These are phyloP conservation scores for Paraplagusia blochii DNA, from an alignment of 2,113 vertebrate species.

Conservation along the genomic window DNA sequence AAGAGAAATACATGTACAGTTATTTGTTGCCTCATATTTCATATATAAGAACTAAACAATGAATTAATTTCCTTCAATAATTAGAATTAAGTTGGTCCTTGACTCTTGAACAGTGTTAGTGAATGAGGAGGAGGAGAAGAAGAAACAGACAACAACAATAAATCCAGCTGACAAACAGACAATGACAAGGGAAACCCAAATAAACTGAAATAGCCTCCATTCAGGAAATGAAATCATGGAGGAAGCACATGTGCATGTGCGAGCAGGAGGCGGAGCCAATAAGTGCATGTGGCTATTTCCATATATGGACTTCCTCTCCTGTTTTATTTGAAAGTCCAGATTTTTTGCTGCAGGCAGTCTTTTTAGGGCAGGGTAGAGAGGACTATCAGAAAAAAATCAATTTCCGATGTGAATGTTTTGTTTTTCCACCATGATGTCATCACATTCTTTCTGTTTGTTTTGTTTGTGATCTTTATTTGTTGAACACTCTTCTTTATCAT, in stretches of 20 bases:
- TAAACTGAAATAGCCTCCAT: slow-evolving; percentile 44
- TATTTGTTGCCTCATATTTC: too few relatives aligned
- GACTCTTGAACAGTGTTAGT: too few relatives aligned
- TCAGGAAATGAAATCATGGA: slow-evolving; percentile 54
- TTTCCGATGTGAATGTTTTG: too few relatives aligned
- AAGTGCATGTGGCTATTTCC: slow-evolving; percentile 14
- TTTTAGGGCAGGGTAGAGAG: not conserved
- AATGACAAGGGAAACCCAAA: slow-evolving; percentile 47
- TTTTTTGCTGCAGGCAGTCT: not conserved
- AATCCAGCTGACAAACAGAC: slow-evolving; percentile 42
- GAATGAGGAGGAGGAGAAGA: not conserved
- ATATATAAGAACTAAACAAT: too few relatives aligned
- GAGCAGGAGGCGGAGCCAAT: slow-evolving; percentile 20
- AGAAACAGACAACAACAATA: slow-evolving; percentile 20
- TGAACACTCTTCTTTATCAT: too few relatives aligned
- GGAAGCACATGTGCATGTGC: slow-evolving; percentile 31
- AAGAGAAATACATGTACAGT: too few relatives aligned
- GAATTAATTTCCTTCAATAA: too few relatives aligned
- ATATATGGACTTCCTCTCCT: slow-evolving; percentile 5
- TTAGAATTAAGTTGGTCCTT: too few relatives aligned
- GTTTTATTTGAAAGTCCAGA: slow-evolving; percentile 1
- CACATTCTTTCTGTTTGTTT: too few relatives aligned
- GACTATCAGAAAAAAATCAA: not conserved
- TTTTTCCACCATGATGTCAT: too few relatives aligned
- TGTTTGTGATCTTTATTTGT: too few relatives aligned